Base-by-base conservation (phyloP, 2,797 vertebrate genomes). In the Sciurus vulgaris region DNA sequence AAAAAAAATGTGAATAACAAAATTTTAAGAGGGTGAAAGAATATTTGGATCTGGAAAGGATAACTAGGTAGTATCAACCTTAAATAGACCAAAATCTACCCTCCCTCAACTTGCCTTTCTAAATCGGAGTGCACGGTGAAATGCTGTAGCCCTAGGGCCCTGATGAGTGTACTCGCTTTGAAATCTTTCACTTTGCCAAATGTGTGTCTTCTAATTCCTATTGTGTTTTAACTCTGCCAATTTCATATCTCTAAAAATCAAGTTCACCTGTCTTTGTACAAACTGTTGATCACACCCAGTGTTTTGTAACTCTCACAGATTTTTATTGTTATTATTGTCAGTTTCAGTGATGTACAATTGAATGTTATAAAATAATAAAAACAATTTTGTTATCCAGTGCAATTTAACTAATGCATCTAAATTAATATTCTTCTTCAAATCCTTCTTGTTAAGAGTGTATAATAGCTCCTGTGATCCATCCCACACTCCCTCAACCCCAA, bases 21-120 rank as follows among this genome's bases (percentile, higher is more conserved):
- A 77, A 95, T 54, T 92, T 88, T 93, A 35, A 97, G 86, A 26
- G 20, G 4, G 41, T 69, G 18, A 93, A 89, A 78, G 22, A 33
- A 38, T 56, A 85, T 69, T 30, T 72, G 13, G 14, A 78, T 82
- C 96, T 9, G n/a, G 38, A 89, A 87, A 92, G 73, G 3, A 65
- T 8, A 92, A 87, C 74, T 84, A 67, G 54, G 13, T 69, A 79
- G 88, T 90, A 15, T 95, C 44, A 28, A 74, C 22, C n/a, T 5
- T 89, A 86, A 69, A 15, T 15, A 17, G 49, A 74, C n/a, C 7
- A 65, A 69, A 78, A 69, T 33, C 49, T 59, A 33, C 59, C 33
- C n/a, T 81, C 59, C 35, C 28, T 81, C n/a, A 79, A 82, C 5
- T 24, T 26, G 2, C 74, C 47, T 63, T 86, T 94, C 44, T 54